phyloP scores from a whole-genome alignment of 2,113 vertebrate species.

The Psettodes erumei region DNA sequence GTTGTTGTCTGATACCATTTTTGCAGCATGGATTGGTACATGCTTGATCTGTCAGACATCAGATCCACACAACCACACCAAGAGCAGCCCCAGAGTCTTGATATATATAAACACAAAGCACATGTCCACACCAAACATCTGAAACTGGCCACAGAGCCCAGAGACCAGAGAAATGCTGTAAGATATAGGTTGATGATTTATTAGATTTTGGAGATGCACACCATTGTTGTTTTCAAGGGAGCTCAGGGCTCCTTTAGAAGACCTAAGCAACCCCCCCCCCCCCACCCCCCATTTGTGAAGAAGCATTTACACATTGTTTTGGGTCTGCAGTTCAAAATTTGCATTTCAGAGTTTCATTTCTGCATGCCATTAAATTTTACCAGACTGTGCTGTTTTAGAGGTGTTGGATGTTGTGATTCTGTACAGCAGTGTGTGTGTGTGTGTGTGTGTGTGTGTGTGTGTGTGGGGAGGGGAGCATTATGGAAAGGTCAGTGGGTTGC shows the following conservation, averaged over 20 bases:
- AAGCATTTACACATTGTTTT: neutral
- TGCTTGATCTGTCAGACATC: neutral
- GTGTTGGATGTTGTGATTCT: constrained; percentile 16
- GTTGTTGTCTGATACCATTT: constrained; percentile 1
- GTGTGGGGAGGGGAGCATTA: constrained; percentile 16
- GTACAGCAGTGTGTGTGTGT: too few species aligned
- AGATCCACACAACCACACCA: neutral
- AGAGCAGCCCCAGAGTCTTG: neutral
- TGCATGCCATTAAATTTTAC: constrained; percentile 15
- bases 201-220: neutral
- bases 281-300: neutral
- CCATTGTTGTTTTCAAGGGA: neutral
- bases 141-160: neutral
- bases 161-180: neutral
- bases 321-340: neutral
- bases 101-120: neutral
- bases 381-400: constrained; percentile 8
- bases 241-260: neutral
- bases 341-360: constrained; percentile 4
- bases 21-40: neutral
- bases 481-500: constrained; percentile 61
- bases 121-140: neutral
- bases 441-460: too few species aligned
- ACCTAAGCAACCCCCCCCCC: too few species aligned
- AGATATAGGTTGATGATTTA: neutral